phyloP scores from a whole-genome alignment of 2,888 invertebrate genomes.

The Ochropleura plecta region DNA sequence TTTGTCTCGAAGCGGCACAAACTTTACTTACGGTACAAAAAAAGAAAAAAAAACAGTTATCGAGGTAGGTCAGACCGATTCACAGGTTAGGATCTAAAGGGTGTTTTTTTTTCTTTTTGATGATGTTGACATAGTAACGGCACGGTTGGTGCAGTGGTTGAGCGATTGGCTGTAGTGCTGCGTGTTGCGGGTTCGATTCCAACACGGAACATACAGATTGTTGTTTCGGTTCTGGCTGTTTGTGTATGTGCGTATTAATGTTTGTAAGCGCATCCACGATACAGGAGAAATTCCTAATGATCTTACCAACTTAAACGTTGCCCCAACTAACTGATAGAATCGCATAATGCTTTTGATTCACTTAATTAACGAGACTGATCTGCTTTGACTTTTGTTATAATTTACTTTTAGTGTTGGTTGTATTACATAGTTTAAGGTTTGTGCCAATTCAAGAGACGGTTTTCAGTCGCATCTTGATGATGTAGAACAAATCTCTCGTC shows the following conservation, averaged over 20 bases:
- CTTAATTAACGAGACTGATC: background rate
- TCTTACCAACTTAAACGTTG: too few relatives aligned
- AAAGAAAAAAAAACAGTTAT: background rate
- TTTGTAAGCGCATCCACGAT: background rate
- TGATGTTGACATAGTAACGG: background rate
- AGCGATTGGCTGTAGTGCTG: background rate
- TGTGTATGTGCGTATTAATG: background rate
- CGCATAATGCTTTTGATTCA: background rate
- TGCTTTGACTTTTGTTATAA: background rate
- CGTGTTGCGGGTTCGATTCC: background rate
- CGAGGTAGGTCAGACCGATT: background rate
- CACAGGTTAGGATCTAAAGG: too few relatives aligned
- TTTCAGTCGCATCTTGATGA: background rate
- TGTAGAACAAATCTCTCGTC: background rate
- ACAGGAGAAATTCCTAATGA: background rate
- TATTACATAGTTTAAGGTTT: too few relatives aligned
- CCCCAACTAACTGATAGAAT: background rate
- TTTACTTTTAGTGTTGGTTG: background rate
- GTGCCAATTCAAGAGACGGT: background rate
- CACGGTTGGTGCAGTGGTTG: background rate
- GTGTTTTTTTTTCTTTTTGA: background rate
- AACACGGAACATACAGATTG: background rate
- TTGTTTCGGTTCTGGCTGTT: background rate
- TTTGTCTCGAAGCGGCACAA: too few relatives aligned
- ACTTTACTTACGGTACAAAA: background rate